Conservation (phyloP, 1,140 invertebrate genomes). For the Drosophila melanogaster region DNA sequence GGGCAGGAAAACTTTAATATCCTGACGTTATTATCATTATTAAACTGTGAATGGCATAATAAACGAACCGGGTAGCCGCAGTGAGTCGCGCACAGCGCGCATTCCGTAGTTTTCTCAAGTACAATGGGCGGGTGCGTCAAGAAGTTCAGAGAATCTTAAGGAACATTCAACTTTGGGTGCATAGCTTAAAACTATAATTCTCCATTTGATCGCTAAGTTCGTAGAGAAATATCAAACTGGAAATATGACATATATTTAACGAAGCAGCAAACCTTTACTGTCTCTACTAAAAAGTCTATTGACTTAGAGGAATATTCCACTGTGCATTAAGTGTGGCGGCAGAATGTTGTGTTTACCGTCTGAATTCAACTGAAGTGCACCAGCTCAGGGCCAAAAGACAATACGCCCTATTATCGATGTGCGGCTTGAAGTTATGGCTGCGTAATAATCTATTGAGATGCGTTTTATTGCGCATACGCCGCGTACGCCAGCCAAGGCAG, state of each 20-base stretch:
- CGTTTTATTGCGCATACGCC: constrained; percentile 76
- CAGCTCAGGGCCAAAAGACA: constrained; percentile 42
- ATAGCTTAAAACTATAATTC: no score
- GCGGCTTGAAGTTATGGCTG: constrained; percentile 56
- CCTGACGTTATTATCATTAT: constrained; percentile 82
- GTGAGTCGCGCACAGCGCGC: constrained; percentile 36
- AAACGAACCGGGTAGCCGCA: constrained; percentile 76
- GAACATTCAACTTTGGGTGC: neutral
- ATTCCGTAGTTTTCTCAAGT: constrained; percentile 33
- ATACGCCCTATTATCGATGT: constrained; percentile 57
- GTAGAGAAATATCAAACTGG: no score
- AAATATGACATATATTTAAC: no score
- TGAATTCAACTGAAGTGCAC: constrained; percentile 57
- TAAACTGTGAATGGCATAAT: constrained; percentile 83
- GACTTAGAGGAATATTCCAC: constrained; percentile 5
- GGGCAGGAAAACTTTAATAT: constrained; percentile 81
- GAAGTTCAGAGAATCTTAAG: neutral
- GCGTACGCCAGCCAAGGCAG: constrained; percentile 22
- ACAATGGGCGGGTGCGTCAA: constrained; percentile 34
- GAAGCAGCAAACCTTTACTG: no score
- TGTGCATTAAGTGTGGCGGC: constrained; percentile 23
- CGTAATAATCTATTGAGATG: constrained; percentile 78
- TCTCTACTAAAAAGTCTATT: neutral
- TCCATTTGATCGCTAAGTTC: no score
- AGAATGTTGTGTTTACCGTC: constrained; percentile 72